Percentiles rank a stretch among this genome's conserved stretches.
Evolutionary conservation across 2,888 invertebrate genomes (phyloP).

Genomic region (Chironomus riparius): DNA sequence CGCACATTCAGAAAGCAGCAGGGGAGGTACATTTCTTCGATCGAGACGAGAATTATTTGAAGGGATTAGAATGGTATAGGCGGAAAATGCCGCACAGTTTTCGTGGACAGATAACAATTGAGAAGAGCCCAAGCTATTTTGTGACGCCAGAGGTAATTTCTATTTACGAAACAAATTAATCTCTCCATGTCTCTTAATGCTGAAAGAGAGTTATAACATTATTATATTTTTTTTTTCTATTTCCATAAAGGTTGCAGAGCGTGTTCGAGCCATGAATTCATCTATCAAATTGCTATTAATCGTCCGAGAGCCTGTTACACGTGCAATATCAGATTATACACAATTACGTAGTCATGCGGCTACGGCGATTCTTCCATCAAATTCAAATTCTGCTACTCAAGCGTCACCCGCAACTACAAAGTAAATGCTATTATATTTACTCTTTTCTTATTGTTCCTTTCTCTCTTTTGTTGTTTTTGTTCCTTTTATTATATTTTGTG

Average conservation of each 20-base stretch:
- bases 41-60: slow-evolving; percentile 81
- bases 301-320: slow-evolving; percentile 89
- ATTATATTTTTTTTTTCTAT: background rate
- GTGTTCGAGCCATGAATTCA: slow-evolving; percentile 89
- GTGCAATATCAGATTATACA: slow-evolving; percentile 94
- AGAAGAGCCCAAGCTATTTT: slow-evolving; percentile 97
- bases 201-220: background rate
- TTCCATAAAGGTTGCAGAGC: slow-evolving; percentile 71
- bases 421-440: slow-evolving; percentile 13
- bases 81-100: slow-evolving; percentile 90
- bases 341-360: slow-evolving; percentile 79
- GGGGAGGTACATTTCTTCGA: slow-evolving; percentile 98
- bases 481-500: background rate
- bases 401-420: slow-evolving; percentile 30
- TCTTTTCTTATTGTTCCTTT: slow-evolving; percentile 25
- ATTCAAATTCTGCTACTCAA: background rate
- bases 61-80: slow-evolving; percentile 91
- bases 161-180: background rate
- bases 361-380: slow-evolving; percentile 55
- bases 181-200: too few species aligned
- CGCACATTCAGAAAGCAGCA: slow-evolving; percentile 82
- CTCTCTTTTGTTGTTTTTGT: background rate
- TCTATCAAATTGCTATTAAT: slow-evolving; percentile 85
- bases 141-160: slow-evolving; percentile 78
- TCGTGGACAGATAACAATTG: slow-evolving; percentile 86